A percentile compares a stretch with the other conserved stretches of the same genome.
Conservation (phyloP, 2,888 invertebrate species). For the Cryptocephalus primarius region DNA sequence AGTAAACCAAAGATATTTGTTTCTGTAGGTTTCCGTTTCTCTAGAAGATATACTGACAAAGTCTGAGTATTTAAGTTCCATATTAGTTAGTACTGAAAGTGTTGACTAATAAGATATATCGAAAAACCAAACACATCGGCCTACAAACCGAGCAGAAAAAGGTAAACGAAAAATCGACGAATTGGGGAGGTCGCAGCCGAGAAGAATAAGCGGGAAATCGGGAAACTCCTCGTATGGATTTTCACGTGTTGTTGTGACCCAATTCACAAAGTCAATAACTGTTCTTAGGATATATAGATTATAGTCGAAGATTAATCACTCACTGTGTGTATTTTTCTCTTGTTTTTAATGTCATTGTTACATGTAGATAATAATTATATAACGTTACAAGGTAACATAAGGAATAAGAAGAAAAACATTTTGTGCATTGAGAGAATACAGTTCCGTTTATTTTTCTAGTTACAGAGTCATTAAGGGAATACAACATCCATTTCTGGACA, state of each 20-base stretch:
- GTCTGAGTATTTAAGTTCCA: constrained; percentile 23
- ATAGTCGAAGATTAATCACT: no score
- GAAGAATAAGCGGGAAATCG: no score
- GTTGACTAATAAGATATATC: constrained; percentile 1
- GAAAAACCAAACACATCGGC: constrained; percentile 11
- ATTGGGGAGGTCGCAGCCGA: no score
- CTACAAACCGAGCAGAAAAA: constrained; percentile 2
- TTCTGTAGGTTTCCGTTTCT: constrained; percentile 1
- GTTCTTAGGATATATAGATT: no score
- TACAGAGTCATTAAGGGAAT: constrained; percentile 4
- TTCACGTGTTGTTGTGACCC: no score
- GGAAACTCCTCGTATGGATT: no score
- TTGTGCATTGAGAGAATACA: constrained; percentile 11
- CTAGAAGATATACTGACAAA: constrained; percentile 16
- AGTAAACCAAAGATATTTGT: no score
- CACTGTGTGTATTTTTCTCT: no score
- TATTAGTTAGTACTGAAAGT: constrained; percentile 17
- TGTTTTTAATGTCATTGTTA: not conserved
- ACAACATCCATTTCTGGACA: not conserved
- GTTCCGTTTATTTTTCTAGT: not conserved
- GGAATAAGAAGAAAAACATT: not conserved
- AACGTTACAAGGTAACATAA: not conserved
- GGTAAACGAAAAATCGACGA: no score
- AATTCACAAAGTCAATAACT: no score
- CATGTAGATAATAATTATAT: constrained; percentile 8